Conservation (phyloP, 2,888 invertebrate genomes). For the Catocala nupta region DNA sequence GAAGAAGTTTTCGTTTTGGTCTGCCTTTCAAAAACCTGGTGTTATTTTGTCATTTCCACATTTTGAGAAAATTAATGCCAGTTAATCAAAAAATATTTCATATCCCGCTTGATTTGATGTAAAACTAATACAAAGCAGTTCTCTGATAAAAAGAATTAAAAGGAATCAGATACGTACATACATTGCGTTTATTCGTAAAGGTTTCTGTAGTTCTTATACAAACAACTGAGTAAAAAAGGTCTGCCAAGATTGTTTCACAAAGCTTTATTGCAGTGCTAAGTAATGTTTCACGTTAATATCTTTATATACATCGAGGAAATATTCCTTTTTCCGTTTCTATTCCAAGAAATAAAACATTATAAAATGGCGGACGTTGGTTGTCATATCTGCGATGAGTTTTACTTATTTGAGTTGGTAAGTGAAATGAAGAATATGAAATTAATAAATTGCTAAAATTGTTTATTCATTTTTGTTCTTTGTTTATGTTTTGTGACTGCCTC, state of each 20-base stretch:
- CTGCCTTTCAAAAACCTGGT: too few relatives aligned
- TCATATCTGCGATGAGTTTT: too few relatives aligned
- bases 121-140: too few relatives aligned
- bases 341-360: neutral
- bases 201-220: neutral
- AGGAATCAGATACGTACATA: neutral
- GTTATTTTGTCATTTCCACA: too few relatives aligned
- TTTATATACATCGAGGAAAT: neutral
- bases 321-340: neutral
- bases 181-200: neutral
- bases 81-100: too few relatives aligned
- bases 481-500: too few relatives aligned
- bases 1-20: too few relatives aligned
- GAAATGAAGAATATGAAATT: too few relatives aligned
- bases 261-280: conserved; percentile 45
- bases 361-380: neutral
- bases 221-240: conserved; percentile 11
- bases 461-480: neutral
- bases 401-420: too few relatives aligned
- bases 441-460: too few relatives aligned
- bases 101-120: too few relatives aligned
- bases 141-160: neutral
- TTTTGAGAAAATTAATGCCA: too few relatives aligned
- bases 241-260: conserved; percentile 42
- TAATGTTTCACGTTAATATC: neutral